These are phyloP conservation scores for Drosophila pseudoananassae DNA, from an alignment of 1,140 invertebrate genomes.

Conservation along the genomic window DNA sequence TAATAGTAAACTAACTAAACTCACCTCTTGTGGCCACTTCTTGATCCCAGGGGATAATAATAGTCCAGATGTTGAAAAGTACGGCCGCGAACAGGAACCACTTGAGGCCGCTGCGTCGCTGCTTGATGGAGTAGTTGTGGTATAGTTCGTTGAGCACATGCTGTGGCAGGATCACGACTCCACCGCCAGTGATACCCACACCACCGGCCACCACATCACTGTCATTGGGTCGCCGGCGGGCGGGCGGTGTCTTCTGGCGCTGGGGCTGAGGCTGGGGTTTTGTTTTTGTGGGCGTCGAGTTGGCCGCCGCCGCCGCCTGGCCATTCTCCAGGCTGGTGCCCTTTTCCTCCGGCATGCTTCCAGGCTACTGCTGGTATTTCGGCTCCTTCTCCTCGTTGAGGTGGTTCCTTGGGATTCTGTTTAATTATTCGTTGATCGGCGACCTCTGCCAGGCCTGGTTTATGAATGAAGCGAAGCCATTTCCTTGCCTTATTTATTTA, in stretches of 20 bases:
- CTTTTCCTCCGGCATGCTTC: slow-evolving; percentile 65
- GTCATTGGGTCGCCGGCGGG: slow-evolving; percentile 57
- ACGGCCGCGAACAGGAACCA: slow-evolving; percentile 89
- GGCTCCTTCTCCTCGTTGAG: background rate
- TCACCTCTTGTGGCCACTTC: slow-evolving; percentile 60
- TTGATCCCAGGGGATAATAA: slow-evolving; percentile 86
- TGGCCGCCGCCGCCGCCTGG: slow-evolving; percentile 37
- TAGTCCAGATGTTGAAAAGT: slow-evolving; percentile 88
- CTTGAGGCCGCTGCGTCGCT: slow-evolving; percentile 90
- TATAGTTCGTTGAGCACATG: slow-evolving; percentile 90
- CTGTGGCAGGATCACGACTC: slow-evolving; percentile 85
- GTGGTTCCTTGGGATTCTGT: slow-evolving; percentile 10
- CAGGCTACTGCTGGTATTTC: slow-evolving; percentile 17
- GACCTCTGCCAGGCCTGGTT: slow-evolving; percentile 34
- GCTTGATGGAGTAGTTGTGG: slow-evolving; percentile 90
- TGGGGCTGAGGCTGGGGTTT: slow-evolving; percentile 11
- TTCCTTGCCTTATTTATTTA: slow-evolving; percentile 50
- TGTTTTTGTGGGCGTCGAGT: slow-evolving; percentile 42
- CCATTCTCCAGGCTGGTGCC: slow-evolving; percentile 65
- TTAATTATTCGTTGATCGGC: slow-evolving; percentile 51
- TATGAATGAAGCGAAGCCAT: slow-evolving; percentile 64
- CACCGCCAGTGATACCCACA: slow-evolving; percentile 62
- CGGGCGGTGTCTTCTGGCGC: slow-evolving; percentile 46
- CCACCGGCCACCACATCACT: slow-evolving; percentile 64
- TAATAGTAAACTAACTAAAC: slow-evolving; percentile 16